Evolutionary conservation across 2,113 vertebrate genomes (phyloP).

Genomic region (Oostethus manadensis): DNA sequence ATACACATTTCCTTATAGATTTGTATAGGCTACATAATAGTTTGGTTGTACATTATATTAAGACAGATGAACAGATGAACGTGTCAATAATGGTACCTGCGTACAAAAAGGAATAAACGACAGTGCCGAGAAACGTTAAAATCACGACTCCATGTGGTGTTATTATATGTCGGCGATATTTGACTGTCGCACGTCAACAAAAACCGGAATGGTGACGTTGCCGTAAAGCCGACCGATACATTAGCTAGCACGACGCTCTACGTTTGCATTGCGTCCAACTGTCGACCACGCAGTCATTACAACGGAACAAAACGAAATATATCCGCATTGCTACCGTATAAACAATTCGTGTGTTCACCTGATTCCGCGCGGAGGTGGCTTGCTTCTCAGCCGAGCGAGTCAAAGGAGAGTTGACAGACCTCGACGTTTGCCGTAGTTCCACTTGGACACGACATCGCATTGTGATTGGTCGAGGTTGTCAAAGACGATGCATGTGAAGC

Average conservation of each 20-base stretch:
- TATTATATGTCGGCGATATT: neutral
- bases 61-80: neutral
- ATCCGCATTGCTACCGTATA: neutral
- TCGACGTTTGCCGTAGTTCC: slow-evolving; percentile 53
- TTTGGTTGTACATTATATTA: neutral
- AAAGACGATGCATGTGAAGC: slow-evolving; percentile 1
- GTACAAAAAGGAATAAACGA: neutral
- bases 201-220: neutral
- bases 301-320: rapidly evolving
- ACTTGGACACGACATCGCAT: slow-evolving; percentile 72
- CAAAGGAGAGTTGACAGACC: neutral
- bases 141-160: neutral
- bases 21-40: too few relatives aligned
- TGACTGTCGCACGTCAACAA: neutral
- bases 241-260: neutral
- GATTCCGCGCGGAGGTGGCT: slow-evolving; percentile 1
- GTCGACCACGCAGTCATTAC: rapidly evolving
- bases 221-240: neutral
- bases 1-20: too few relatives aligned
- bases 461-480: slow-evolving; percentile 54
- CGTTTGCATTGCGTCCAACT: neutral
- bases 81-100: neutral
- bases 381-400: neutral
- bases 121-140: neutral
- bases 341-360: neutral